Evolutionary conservation across 1,140 invertebrate species (phyloP).

Genomic region (Nasonia longicornis): DNA sequence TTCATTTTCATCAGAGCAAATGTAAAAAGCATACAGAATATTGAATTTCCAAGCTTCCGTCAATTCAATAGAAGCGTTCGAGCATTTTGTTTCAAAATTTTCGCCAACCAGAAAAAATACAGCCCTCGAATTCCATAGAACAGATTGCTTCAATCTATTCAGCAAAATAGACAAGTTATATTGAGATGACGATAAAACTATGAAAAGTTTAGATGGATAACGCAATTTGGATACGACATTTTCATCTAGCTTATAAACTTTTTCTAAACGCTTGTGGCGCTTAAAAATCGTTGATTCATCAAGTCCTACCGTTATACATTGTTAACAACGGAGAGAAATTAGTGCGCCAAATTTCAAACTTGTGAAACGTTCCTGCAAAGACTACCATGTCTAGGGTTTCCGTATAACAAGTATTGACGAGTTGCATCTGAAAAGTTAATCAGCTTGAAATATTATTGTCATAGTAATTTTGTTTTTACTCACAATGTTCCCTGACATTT

Average conservation of each 20-base stretch:
- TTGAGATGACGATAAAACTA: background rate
- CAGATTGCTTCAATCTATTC: background rate
- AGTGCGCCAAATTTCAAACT: background rate
- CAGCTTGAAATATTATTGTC: background rate
- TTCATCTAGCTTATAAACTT: background rate
- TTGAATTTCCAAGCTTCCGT: background rate
- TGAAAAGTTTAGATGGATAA: background rate
- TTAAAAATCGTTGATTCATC: background rate
- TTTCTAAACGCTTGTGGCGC: background rate
- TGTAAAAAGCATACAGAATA: constrained; percentile 4
- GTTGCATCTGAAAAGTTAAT: background rate
- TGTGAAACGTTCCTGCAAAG: background rate
- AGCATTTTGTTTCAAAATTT: background rate
- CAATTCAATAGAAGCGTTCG: background rate
- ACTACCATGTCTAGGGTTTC: background rate
- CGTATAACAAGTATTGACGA: background rate
- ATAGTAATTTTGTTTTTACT: background rate
- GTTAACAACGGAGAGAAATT: background rate
- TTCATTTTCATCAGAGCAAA: background rate
- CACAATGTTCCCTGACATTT: background rate
- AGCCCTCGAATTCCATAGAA: constrained; percentile 1
- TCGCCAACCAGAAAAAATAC: background rate
- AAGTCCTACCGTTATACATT: background rate
- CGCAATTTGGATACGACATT: background rate
- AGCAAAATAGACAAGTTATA: background rate